Evolutionary conservation across 2,888 invertebrate species (phyloP).

Genomic region (Terebella lapidaria): DNA sequence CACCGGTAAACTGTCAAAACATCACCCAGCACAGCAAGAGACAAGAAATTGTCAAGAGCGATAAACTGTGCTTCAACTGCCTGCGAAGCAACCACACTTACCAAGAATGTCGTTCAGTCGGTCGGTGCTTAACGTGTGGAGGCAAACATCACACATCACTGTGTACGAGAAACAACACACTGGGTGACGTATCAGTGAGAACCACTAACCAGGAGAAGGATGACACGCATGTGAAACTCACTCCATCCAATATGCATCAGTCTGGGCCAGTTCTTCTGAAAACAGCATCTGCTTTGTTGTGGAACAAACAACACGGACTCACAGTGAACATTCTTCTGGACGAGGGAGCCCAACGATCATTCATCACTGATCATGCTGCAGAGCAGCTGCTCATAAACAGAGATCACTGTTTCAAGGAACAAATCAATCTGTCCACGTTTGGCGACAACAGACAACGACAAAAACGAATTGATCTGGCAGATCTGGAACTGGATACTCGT

Average conservation of each 20-base stretch:
- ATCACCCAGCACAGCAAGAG: background rate
- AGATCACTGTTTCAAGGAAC: background rate
- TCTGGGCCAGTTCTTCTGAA: conserved; percentile 2
- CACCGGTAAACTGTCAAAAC: background rate
- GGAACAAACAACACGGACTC: background rate
- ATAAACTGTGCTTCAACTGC: background rate
- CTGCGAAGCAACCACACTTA: background rate
- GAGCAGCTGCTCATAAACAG: background rate
- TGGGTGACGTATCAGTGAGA: background rate
- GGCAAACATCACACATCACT: conserved; percentile 1
- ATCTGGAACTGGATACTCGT: background rate
- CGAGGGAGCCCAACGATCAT: conserved; percentile 1
- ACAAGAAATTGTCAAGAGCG: background rate
- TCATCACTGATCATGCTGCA: background rate
- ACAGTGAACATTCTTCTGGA: background rate
- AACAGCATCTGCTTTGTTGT: background rate
- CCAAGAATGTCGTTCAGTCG: background rate
- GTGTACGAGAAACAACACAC: background rate
- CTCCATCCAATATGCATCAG: background rate
- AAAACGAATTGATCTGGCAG: background rate
- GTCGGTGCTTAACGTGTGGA: background rate
- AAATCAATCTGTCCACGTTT: background rate
- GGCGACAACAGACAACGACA: background rate
- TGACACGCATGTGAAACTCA: background rate
- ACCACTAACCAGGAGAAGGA: background rate